These are phyloP conservation scores for Ophioninae sp. DNA, from an alignment of 2,888 invertebrate genomes.

Conservation along the genomic window DNA sequence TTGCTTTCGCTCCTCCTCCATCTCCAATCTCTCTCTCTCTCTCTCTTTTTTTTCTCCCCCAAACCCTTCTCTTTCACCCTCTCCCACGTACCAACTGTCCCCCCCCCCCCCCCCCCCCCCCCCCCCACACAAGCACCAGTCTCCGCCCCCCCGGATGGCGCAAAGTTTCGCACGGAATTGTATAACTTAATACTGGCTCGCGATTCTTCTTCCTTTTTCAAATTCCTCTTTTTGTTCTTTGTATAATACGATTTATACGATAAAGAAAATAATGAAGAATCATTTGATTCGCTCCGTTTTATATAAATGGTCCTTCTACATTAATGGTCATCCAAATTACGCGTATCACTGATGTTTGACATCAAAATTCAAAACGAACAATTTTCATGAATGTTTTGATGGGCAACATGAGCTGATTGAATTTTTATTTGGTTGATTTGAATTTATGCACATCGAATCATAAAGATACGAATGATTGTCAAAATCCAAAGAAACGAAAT, in stretches of 20 bases:
- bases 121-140: too few relatives aligned
- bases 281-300: neutral
- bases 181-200: slow-evolving; percentile 54
- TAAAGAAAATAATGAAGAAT: neutral
- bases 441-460: too few relatives aligned
- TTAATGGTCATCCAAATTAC: neutral
- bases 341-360: neutral
- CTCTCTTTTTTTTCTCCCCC: neutral
- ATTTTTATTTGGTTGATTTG: too few relatives aligned
- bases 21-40: slow-evolving; percentile 17
- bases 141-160: slow-evolving; percentile 62
- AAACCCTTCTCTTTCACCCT: neutral
- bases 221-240: slow-evolving; percentile 38
- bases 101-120: slow-evolving; percentile 8
- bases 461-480: too few relatives aligned
- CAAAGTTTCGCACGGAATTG: slow-evolving; percentile 57
- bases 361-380: neutral
- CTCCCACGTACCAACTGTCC: neutral
- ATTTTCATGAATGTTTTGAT: neutral
- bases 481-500: too few relatives aligned
- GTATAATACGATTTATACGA: neutral
- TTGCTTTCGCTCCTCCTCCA: slow-evolving; percentile 48
- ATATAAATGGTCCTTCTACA: neutral
- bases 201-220: slow-evolving; percentile 50
- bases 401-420: neutral